Evolutionary conservation across 2,797 vertebrate species (phyloP).

Genomic region (Chrosomus eos): DNA sequence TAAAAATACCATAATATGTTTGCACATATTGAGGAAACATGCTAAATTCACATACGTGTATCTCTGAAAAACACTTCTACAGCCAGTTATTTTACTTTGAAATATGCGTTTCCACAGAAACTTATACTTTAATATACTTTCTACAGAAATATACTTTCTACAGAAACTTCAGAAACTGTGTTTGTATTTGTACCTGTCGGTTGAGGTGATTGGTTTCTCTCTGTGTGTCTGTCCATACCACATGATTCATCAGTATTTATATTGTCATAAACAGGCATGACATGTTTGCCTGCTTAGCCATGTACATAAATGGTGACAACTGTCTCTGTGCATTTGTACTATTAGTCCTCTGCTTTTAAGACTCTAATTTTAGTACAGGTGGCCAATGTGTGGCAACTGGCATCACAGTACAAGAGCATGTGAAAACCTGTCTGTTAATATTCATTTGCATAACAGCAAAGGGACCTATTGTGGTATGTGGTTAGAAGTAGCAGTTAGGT

Average conservation of each 20-base stretch:
- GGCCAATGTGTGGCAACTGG: not conserved
- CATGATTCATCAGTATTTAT: not conserved
- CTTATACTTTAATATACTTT: conserved; percentile 2
- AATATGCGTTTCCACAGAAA: not conserved
- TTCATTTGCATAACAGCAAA: not conserved
- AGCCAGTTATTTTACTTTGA: too few species aligned
- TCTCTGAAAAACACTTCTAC: too few species aligned
- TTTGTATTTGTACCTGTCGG: not conserved
- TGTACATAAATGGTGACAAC: fast-evolving
- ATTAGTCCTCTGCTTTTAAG: not conserved
- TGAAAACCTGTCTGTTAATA: not conserved
- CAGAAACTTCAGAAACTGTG: not conserved
- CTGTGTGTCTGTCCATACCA: not conserved
- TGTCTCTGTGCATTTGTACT: not conserved
- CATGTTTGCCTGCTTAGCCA: not conserved
- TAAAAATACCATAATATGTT: too few species aligned
- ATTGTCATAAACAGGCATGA: not conserved
- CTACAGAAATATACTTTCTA: not conserved
- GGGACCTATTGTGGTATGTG: not conserved
- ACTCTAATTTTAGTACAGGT: not conserved
- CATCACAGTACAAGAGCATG: not conserved
- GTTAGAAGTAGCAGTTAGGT: not conserved
- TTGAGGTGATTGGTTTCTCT: not conserved
- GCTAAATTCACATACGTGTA: too few species aligned
- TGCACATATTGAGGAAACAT: too few species aligned